Percentiles rank a stretch among this genome's conserved stretches.
Evolutionary conservation across 2,797 vertebrate species (phyloP).

Genomic region (Neopelma chrysocephalum): DNA sequence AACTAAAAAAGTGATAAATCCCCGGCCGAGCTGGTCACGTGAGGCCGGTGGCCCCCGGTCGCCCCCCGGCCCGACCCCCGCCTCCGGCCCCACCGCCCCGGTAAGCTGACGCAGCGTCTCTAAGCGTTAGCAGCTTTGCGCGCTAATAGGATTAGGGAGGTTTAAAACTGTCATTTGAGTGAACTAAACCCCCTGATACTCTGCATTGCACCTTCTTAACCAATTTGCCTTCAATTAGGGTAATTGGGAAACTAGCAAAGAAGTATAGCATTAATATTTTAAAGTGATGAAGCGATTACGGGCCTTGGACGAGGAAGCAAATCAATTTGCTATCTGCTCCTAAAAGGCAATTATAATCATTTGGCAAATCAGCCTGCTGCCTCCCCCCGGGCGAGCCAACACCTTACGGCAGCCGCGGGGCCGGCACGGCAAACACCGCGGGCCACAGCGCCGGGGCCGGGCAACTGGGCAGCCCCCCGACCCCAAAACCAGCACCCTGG

Average conservation of each 20-base stretch:
- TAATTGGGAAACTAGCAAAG: conserved; percentile 84
- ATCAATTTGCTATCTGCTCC: conserved; percentile 71
- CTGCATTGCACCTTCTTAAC: conserved; percentile 84
- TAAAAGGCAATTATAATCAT: conserved; percentile 71
- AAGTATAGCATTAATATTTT: conserved; percentile 85
- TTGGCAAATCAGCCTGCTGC: conserved; percentile 49
- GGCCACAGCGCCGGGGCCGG: neutral
- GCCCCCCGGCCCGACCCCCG: conserved; percentile 45
- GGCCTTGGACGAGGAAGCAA: conserved; percentile 72
- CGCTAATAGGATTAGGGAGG: conserved; percentile 87
- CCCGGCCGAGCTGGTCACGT: conserved; percentile 44
- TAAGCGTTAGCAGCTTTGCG: conserved; percentile 87
- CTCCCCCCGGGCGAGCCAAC: neutral
- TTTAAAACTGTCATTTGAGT: conserved; percentile 92
- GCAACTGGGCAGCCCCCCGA: neutral
- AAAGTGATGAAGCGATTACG: conserved; percentile 82
- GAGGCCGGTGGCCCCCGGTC: conserved; percentile 44
- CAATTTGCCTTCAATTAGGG: conserved; percentile 87
- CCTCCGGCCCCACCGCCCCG: conserved; percentile 36
- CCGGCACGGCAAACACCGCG: neutral
- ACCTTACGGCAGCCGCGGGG: neutral
- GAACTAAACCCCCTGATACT: conserved; percentile 88
- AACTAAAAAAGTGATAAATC: conserved; percentile 60
- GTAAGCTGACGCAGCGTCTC: conserved; percentile 88
- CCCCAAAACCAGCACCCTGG: neutral